Evolutionary conservation across 2,888 invertebrate species (phyloP), one percentile per base, ranked within the genome.

Genomic region (Platycnemis pennipes): DNA sequence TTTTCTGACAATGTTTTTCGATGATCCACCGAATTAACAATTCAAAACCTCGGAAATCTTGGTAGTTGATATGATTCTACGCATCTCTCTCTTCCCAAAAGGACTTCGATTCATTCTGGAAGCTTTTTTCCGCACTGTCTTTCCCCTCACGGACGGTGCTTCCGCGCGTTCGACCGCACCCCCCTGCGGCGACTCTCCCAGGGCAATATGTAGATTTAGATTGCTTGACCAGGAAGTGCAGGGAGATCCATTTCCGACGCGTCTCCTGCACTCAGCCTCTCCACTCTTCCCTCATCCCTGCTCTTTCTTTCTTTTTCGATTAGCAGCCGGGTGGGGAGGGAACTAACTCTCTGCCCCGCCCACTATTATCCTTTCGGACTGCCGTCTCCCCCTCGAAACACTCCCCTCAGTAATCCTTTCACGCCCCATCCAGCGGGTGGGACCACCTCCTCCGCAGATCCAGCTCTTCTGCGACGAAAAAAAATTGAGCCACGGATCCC

Each of bases 191-290:
- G 77, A 77, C 13, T 37, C 13, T 37, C 77, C 77, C 77, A 3
- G 37, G 77, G 37, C 77, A 37, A 77, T 77, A 77, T 77, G 77
- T 77, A 77, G 77, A 77, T 77, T 77, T 77, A 16, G 77, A 77
- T 77, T 77, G 77, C 77, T 77, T 31, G 77, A 77, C 31, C 77
- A 77, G 77, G 77, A 77, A 77, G 77, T 77, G 63, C n/a, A 44
- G 5, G 91, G 91, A 53, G 88, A 89, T 63, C 63, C 91, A 91
- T 63, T 63, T 63, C 89, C 56, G 53, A 53, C 89, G 31, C 44
- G n/a, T n/a, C 42, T 42, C 31, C 13, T n/a, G 63, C 91, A 44
- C n/a, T 91, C 56, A 69, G 53, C 44, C 63, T 26, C 42, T 63
- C 42, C 53, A 56, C 16, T 16, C 56, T 63, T 44, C 45, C 88